Base-by-base conservation (phyloP, 2,888 invertebrate species). In the Stegana nigrithorax region DNA sequence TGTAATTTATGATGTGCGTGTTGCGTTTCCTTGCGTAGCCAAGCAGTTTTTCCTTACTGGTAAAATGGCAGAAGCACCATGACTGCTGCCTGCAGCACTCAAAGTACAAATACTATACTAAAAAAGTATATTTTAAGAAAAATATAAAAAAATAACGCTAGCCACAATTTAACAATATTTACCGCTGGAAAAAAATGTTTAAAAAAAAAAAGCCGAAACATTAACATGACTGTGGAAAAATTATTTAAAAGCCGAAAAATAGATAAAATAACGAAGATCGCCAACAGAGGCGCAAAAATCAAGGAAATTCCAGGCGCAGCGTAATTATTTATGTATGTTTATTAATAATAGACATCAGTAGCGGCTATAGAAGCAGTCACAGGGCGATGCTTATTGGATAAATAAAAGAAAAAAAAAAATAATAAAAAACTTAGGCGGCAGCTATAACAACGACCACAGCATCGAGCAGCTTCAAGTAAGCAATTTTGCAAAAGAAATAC, bases 21-120 rank as follows among this genome's bases (percentile, higher is more conserved):
- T n/a, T n/a, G n/a, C n/a, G n/a, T n/a, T n/a, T n/a, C n/a, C n/a
- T n/a, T n/a, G n/a, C n/a, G n/a, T n/a, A n/a, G n/a, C n/a, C n/a
- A n/a, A n/a, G n/a, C n/a, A n/a, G n/a, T 32, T 36, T 32, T n/a
- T 10, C 12, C 80, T 27, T 80, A 75, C 75, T 75, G 80, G 57
- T 80, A 71, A 57, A 64, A 75, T 32, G 76, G 80, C 57, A 67
- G 61, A 39, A 78, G 61, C 47, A 71, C 60, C 51, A 75, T 66
- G 64, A 75, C 67, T 59, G 76, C 73, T 59, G 65, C 65, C 67
- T 69, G 73, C 72, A 72, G 65, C 70, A 63, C 61, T 64, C 67
- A 61, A 65, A 66, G 67, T 51, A 64, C 70, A 68, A 80, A 78
- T 75, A 73, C 53, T 36, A 55, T 75, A 73, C 53, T 36, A 55